These are phyloP conservation scores for Emydoidea blandingii DNA, from an alignment of 2,797 vertebrate genomes.

Conservation along the genomic window DNA sequence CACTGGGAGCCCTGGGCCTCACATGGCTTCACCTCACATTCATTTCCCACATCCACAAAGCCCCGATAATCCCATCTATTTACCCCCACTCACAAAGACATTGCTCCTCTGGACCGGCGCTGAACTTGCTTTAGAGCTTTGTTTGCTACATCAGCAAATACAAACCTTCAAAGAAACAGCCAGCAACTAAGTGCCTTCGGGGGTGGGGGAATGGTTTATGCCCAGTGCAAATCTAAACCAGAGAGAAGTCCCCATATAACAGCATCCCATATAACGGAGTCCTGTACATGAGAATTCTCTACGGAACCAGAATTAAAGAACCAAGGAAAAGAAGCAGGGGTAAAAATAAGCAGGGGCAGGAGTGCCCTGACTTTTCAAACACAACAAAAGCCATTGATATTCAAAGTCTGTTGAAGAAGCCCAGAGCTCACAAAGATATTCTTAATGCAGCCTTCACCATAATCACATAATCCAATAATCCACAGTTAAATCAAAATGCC, in stretches of 20 bases:
- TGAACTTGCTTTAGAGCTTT: slow-evolving; percentile 22
- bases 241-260: not conserved
- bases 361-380: slow-evolving; percentile 55
- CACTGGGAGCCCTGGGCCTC: accelerated
- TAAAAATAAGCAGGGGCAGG: not conserved
- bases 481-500: slow-evolving; percentile 66
- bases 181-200: slow-evolving; percentile 32
- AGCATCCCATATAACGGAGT: slow-evolving; percentile 19
- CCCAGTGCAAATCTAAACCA: slow-evolving; percentile 26
- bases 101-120: not conserved
- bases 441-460: not conserved
- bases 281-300: slow-evolving; percentile 40
- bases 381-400: slow-evolving; percentile 25
- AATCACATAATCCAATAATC: slow-evolving; percentile 68
- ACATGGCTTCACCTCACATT: not conserved
- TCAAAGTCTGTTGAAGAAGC: not conserved
- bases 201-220: slow-evolving; percentile 2
- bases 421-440: not conserved
- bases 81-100: not conserved
- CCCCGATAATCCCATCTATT: not conserved
- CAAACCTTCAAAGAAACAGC: slow-evolving; percentile 8
- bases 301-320: slow-evolving; percentile 53
- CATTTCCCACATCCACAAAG: not conserved
- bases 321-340: slow-evolving; percentile 39
- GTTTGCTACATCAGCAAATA: not conserved